Evolutionary conservation across 1,140 invertebrate species (phyloP), one percentile per base, ranked within the genome.

Genomic region (Aphelenchoides avenae): DNA sequence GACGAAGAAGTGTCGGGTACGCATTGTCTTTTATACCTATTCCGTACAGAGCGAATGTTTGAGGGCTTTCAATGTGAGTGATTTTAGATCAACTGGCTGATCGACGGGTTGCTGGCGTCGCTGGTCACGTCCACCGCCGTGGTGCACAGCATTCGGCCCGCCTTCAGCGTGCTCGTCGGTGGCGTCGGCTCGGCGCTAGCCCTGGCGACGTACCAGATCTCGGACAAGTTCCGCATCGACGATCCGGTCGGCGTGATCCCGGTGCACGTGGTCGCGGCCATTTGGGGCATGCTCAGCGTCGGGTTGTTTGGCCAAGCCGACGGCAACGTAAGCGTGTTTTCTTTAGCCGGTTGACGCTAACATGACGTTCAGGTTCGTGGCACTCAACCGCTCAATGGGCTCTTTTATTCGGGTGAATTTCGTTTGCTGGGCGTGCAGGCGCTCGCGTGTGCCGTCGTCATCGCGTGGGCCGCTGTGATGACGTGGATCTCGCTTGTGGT

Each of bases 201-300:
- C 1, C 51, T 65, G 26, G 43, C 54, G n/a, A 48, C 66, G 2
- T 75, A 73, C 36, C 71, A 71, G 3, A n/a, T 78, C 9, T 33
- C 78, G 40, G 78, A 78, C 42, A 59, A 52, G 15, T 54, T 71
- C 11, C 44, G 68, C 46, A 75, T 80, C 33, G 78, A 80, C 46
- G 78, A 79, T 61, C 78, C 78, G 15, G 78, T 79, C 27, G 78
- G 78, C 37, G 73, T 79, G 26, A 64, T 79, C 13, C 75, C 78
- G 9, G 78, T 79, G 1, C 78, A 80, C 54, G 78, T 73, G 2
- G 62, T 79, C 27, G 75, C 65, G 15, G 68, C 73, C 20, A 34
- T 69, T 1, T 78, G 78, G 77, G 78, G 78, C 22, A 77, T 78
- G 75, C 47, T 78, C 18, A 56, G 65, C 43, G 77, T 78, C 11